phyloP scores from a whole-genome alignment of 2,113 vertebrate species.

The Hassar affinis region DNA sequence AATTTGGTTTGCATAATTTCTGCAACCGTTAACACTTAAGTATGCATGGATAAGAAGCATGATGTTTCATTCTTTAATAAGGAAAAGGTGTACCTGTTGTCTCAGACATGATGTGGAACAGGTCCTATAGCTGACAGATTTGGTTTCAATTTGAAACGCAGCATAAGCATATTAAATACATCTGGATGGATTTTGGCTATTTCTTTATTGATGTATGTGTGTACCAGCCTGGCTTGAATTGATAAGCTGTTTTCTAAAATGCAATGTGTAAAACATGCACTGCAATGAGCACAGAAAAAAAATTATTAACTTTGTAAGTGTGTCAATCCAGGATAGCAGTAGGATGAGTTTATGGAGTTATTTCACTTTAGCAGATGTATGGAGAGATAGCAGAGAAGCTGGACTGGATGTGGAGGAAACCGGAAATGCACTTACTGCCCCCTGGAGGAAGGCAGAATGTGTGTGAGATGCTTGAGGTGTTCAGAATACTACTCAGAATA shows the following conservation, averaged over 20 bases:
- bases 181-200: background rate
- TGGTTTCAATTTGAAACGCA: background rate
- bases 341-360: slow-evolving; percentile 9
- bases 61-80: background rate
- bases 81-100: background rate
- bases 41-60: background rate
- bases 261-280: background rate
- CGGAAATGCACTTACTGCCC: slow-evolving; percentile 29
- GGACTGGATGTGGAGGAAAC: background rate
- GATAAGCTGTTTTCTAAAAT: background rate
- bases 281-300: background rate
- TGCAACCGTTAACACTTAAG: background rate
- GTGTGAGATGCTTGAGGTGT: background rate
- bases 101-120: background rate
- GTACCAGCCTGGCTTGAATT: background rate
- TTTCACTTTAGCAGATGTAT: background rate
- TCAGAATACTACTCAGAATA: background rate
- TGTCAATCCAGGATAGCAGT: background rate
- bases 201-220: background rate
- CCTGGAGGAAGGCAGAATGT: slow-evolving; percentile 14
- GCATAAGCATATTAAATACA: background rate
- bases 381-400: background rate
- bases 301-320: background rate
- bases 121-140: background rate
- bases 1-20: background rate